Conservation (phyloP, 2,113 vertebrate genomes). For the Podiceps cristatus region DNA sequence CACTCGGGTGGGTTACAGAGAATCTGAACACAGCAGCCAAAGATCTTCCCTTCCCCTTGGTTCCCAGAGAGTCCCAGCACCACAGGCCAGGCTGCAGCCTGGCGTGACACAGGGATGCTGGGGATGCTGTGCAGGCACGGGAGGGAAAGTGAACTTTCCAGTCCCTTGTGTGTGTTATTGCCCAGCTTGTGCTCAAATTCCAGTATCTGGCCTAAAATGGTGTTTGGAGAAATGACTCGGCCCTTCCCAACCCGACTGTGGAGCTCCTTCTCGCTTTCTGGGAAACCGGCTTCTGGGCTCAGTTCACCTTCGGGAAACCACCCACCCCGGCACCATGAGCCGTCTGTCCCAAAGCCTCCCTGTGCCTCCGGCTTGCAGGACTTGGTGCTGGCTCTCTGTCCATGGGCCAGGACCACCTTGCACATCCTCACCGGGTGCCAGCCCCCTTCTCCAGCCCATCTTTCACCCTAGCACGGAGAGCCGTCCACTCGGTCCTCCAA, state of each 20-base stretch:
- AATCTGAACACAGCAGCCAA: accelerated
- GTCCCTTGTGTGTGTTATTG: too few species aligned
- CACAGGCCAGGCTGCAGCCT: background rate
- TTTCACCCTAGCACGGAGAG: background rate
- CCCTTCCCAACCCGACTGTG: background rate
- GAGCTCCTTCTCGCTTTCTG: background rate
- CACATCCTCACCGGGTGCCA: background rate
- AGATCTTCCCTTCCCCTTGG: background rate
- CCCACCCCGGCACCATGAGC: background rate
- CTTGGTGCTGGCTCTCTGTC: background rate
- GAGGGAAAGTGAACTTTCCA: background rate
- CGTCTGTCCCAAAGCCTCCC: background rate
- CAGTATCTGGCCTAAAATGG: accelerated
- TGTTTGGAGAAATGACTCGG: background rate
- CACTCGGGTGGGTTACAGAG: background rate
- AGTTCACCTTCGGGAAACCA: background rate
- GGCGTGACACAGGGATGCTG: background rate
- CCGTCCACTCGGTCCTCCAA: background rate
- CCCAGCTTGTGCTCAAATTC: background rate
- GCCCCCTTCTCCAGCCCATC: background rate
- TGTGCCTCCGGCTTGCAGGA: accelerated
- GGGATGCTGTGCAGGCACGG: background rate
- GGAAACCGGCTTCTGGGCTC: background rate
- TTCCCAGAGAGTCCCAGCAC: background rate
- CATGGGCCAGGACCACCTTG: background rate